Evolutionary conservation across 2,888 invertebrate genomes (phyloP).

Genomic region (Sabatieria punctata): DNA sequence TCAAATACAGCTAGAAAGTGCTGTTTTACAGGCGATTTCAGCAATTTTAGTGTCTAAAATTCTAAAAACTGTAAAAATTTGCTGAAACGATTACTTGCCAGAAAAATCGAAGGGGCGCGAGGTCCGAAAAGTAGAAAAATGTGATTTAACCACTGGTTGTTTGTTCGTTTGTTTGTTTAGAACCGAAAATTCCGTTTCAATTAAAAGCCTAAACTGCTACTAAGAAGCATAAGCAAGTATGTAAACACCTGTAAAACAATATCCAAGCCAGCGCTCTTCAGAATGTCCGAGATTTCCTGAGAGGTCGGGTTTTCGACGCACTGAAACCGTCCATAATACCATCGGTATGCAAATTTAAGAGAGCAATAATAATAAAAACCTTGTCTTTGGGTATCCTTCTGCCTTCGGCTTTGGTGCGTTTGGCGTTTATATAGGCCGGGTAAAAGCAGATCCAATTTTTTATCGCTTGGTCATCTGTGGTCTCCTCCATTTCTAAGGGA

Average conservation of each 20-base stretch:
- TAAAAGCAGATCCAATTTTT: constrained; percentile 76
- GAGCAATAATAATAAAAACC: no score
- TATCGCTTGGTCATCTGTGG: no score
- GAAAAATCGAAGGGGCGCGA: no score
- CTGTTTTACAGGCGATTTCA: no score
- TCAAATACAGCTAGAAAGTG: no score
- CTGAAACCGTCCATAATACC: constrained; percentile 26
- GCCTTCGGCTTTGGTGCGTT: constrained; percentile 74
- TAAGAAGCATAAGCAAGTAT: background rate
- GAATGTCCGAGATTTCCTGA: constrained; percentile 81
- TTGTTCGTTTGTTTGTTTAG: background rate
- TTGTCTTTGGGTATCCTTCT: constrained; percentile 60
- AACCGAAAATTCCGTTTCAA: background rate
- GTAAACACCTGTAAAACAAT: constrained; percentile 59
- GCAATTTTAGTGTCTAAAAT: no score
- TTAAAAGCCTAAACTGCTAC: constrained; percentile 2
- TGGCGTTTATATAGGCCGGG: constrained; percentile 85
- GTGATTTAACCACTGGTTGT: background rate
- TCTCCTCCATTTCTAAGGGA: no score
- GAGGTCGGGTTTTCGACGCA: constrained; percentile 89
- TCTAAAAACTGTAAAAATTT: no score
- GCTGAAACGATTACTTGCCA: no score
- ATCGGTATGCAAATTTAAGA: background rate
- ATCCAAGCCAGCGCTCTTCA: constrained; percentile 60
- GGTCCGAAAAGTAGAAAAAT: no score